Evolutionary conservation across 2,113 vertebrate species (phyloP), one percentile per base, ranked within the genome.

Genomic region (Tyto alba): DNA sequence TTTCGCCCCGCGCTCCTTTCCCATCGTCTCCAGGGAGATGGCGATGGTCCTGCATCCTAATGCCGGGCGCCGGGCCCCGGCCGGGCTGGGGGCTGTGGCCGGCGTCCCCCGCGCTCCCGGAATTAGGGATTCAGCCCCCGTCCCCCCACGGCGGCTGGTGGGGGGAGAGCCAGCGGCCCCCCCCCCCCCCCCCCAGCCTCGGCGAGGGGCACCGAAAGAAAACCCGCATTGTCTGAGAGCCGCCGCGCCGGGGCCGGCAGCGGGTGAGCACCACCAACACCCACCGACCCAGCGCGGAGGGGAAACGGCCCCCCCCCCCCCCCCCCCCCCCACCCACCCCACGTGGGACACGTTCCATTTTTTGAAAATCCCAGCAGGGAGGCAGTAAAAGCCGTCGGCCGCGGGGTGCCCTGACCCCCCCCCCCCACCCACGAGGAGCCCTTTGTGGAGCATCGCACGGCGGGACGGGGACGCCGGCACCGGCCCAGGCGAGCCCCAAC

Each of bases 21-120:
- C 90, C 94, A 7, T 13, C 41, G 79, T 95, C 94, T 77, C 95
- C 95, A 92, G 69, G 89, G 96, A 87, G 95, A 95, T 90, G 95
- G 83, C 15, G 22, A 9, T 59, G 94, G 93, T 83, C 11, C 94
- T 41, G 96, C 95, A 97, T 97, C 94, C 93, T 89, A 96, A 97
- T 95, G 94, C n/a, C n/a, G n/a, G n/a, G n/a, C n/a, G n/a, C n/a
- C n/a, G n/a, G n/a, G n/a, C n/a, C n/a, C n/a, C n/a, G n/a, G n/a
- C n/a, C n/a, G n/a, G n/a, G n/a, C n/a, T n/a, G n/a, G n/a, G n/a
- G n/a, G n/a, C n/a, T n/a, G n/a, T n/a, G n/a, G n/a, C n/a, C n/a
- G n/a, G n/a, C n/a, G n/a, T n/a, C n/a, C n/a, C n/a, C n/a, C n/a
- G n/a, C n/a, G n/a, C n/a, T n/a, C n/a, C n/a, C n/a, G n/a, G n/a